phyloP scores from a whole-genome alignment of 2,888 invertebrate species.

The Ormyrus labotus region DNA sequence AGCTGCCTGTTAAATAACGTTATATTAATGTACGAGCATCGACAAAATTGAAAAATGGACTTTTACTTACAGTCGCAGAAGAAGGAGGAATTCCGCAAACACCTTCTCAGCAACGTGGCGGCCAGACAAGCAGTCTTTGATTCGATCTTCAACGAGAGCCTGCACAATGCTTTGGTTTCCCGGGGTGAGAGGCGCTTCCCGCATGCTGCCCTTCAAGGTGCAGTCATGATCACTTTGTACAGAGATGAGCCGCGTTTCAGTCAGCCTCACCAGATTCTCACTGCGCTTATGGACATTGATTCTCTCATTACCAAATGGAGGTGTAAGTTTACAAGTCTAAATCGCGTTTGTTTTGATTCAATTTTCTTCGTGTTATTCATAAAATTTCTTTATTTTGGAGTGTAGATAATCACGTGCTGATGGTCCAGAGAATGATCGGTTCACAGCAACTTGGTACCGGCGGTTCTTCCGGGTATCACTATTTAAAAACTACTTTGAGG shows the following conservation, averaged over 20 bases:
- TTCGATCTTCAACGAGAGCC: constrained; percentile 90
- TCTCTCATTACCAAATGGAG: constrained; percentile 99
- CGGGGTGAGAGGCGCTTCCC: constrained; percentile 93
- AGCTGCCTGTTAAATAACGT: too few species aligned
- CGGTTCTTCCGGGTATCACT: constrained; percentile 98
- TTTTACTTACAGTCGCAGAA: constrained; percentile 78
- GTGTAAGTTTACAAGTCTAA: constrained; percentile 81
- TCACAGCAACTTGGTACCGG: constrained; percentile 97
- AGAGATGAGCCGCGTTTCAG: constrained; percentile 98
- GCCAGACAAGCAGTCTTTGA: constrained; percentile 91
- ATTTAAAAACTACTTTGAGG: constrained; percentile 97
- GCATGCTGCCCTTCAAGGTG: constrained; percentile 95
- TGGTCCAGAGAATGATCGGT: constrained; percentile 99
- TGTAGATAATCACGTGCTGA: constrained; percentile 96
- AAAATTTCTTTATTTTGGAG: too few species aligned
- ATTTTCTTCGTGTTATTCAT: too few species aligned
- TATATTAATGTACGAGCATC: too few species aligned
- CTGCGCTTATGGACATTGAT: constrained; percentile 97
- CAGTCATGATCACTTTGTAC: constrained; percentile 98
- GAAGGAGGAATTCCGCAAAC: constrained; percentile 80
- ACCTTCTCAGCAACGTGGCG: constrained; percentile 84
- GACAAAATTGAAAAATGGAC: background rate
- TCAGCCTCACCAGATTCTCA: constrained; percentile 96
- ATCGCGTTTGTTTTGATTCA: background rate
- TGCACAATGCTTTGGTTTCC: constrained; percentile 89